Evolutionary conservation across 2,888 invertebrate species (phyloP).

Genomic region (Tiphia femorata): DNA sequence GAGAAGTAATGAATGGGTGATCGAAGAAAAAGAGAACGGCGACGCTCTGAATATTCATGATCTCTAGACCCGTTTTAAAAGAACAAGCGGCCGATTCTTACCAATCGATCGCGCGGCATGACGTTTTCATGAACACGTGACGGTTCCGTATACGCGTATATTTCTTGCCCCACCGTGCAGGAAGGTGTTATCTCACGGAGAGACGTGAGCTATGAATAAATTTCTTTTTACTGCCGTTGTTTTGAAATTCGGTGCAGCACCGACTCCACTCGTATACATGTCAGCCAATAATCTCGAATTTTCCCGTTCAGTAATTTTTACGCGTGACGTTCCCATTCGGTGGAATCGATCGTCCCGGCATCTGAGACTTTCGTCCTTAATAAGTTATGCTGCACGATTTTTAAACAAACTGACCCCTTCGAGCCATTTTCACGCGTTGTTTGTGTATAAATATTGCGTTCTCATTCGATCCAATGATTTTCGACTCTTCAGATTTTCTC

Average conservation of each 20-base stretch:
- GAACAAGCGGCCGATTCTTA: conserved; percentile 10
- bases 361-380: background rate
- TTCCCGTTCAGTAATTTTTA: conserved; percentile 30
- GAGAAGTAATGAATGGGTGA: background rate
- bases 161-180: background rate
- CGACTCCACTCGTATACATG: background rate
- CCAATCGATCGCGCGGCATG: conserved; percentile 17
- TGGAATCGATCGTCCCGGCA: background rate
- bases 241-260: conserved; percentile 10
- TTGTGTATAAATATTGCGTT: too few species aligned
- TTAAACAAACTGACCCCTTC: background rate
- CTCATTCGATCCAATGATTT: too few species aligned
- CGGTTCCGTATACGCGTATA: background rate
- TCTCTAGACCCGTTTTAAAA: conserved; percentile 8
- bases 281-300: conserved; percentile 17
- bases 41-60: conserved; percentile 31
- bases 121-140: conserved; percentile 7
- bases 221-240: conserved; percentile 29
- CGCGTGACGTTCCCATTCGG: conserved; percentile 23
- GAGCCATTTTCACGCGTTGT: too few species aligned
- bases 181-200: conserved; percentile 26
- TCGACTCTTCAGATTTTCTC: too few species aligned
- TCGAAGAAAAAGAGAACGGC: background rate
- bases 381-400: background rate
- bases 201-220: conserved; percentile 36